Evolutionary conservation across 2,888 invertebrate species (phyloP).

Genomic region (Aphodius granarius): DNA sequence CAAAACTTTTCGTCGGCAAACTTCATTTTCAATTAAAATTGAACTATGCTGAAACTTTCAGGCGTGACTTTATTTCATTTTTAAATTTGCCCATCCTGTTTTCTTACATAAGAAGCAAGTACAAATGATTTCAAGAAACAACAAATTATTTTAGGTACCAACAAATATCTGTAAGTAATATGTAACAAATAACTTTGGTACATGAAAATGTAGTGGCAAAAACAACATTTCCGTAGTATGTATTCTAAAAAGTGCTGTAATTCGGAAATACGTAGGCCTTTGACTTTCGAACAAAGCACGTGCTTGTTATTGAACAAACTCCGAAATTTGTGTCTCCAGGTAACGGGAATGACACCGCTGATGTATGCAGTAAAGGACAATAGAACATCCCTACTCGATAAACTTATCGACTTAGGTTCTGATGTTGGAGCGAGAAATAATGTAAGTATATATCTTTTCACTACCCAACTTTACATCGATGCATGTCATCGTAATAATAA

Average conservation of each 20-base stretch:
- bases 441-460: conserved; percentile 69
- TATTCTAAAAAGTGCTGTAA: background rate
- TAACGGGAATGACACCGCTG: conserved; percentile 90
- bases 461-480: no score
- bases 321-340: conserved; percentile 62
- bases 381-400: conserved; percentile 84
- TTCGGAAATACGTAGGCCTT: background rate
- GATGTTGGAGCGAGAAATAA: conserved; percentile 90
- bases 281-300: background rate
- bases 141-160: no score
- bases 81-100: no score
- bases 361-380: conserved; percentile 98
- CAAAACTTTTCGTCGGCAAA: no score
- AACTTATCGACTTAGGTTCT: conserved; percentile 89
- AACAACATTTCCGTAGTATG: background rate
- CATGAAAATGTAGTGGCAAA: no score
- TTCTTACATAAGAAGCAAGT: no score
- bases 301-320: conserved; percentile 48
- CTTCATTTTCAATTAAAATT: no score
- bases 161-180: no score
- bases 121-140: no score
- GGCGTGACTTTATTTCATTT: no score
- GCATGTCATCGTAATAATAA: background rate
- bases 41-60: no score
- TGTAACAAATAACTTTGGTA: no score